These are phyloP conservation scores for Saccopteryx leptura DNA, from an alignment of 2,113 vertebrate genomes.

Conservation along the genomic window DNA sequence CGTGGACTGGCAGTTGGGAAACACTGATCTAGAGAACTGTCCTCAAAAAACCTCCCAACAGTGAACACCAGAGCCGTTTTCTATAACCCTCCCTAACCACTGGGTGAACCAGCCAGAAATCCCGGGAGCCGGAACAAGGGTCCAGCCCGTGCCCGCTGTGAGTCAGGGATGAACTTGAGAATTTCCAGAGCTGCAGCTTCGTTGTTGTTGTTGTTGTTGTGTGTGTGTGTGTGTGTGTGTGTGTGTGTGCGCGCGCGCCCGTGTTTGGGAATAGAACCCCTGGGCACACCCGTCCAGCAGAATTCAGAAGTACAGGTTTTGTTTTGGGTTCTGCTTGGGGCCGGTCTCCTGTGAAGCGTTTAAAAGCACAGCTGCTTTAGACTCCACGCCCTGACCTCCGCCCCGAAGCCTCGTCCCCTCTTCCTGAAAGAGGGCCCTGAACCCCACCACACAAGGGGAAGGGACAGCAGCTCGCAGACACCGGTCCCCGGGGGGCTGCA, in stretches of 20 bases:
- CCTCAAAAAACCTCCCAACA: not conserved
- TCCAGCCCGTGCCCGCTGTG: no score
- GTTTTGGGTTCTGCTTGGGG: not conserved
- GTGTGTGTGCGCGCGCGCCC: not conserved
- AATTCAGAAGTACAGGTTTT: not conserved
- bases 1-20: no score
- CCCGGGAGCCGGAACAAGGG: not conserved
- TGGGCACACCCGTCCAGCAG: not conserved
- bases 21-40: not conserved
- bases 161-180: not conserved
- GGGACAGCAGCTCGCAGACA: not conserved
- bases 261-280: not conserved
- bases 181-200: not conserved
- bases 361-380: not conserved
- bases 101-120: no score
- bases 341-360: not conserved
- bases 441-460: not conserved
- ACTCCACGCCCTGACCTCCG: not conserved
- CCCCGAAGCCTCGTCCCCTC: not conserved
- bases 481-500: not conserved
- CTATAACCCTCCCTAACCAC: not conserved
- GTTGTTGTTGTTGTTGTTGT: not conserved
- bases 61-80: not conserved
- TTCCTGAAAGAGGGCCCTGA: not conserved
- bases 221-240: not conserved